Evolutionary conservation across 2,113 vertebrate species (phyloP).

Genomic region (Collichthys lucidus): DNA sequence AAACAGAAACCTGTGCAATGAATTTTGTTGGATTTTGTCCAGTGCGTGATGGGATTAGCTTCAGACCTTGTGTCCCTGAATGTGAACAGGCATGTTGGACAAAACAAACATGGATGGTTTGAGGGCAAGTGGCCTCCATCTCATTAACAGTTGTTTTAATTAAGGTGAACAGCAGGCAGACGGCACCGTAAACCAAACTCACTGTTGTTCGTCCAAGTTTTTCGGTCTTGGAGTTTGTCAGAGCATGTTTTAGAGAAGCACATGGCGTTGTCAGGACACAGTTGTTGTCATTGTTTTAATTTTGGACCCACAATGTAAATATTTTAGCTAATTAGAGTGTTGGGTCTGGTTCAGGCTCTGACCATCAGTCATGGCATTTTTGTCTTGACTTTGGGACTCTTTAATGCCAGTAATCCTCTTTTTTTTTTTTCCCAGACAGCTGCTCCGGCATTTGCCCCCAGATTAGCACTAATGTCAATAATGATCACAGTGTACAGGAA

Average conservation of each 20-base stretch:
- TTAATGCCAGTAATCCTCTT: constrained; percentile 67
- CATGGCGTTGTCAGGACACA: constrained; percentile 8
- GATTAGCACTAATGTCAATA: constrained; percentile 80
- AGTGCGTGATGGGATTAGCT: constrained; percentile 16
- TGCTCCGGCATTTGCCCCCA: constrained; percentile 74
- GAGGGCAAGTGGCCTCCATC: constrained; percentile 20
- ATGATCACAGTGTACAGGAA: constrained; percentile 73
- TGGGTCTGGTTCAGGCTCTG: constrained; percentile 60
- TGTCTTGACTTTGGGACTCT: too few relatives aligned
- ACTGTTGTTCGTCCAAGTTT: constrained; percentile 2
- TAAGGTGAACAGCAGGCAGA: constrained; percentile 17
- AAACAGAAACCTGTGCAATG: not conserved
- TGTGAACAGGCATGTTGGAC: constrained; percentile 22
- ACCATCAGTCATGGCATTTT: constrained; percentile 55
- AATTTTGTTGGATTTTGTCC: constrained; percentile 19
- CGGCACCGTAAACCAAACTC: not conserved
- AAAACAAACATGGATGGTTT: constrained; percentile 2
- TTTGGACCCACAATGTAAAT: constrained; percentile 41
- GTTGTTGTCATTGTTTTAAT: constrained; percentile 42
- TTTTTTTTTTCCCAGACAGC: constrained; percentile 55
- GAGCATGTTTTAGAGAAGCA: not conserved
- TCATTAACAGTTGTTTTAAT: constrained; percentile 48
- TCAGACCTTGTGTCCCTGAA: constrained; percentile 11
- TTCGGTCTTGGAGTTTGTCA: not conserved
- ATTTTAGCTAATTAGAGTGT: constrained; percentile 67